Percentiles rank a stretch among this genome's conserved stretches.
These are phyloP conservation scores for Harpagifer antarcticus DNA, from an alignment of 2,797 vertebrate genomes.

Conservation along the genomic window DNA sequence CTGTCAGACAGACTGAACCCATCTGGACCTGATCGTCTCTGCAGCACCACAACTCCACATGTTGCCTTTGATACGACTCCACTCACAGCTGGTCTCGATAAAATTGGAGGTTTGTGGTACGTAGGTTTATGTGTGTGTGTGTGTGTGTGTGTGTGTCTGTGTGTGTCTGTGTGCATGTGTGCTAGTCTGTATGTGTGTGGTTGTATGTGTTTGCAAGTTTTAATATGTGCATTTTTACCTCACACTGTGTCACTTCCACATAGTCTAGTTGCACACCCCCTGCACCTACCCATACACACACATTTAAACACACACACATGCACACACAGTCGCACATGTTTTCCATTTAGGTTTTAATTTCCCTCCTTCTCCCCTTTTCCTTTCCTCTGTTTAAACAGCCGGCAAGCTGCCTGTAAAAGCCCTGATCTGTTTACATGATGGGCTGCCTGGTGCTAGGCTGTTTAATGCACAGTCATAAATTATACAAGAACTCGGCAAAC, in stretches of 20 bases:
- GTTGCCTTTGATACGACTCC: constrained; percentile 89
- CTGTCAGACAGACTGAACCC: constrained; percentile 72
- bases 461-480: constrained; percentile 82
- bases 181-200: constrained; percentile 63
- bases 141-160: constrained; percentile 31
- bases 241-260: constrained; percentile 90
- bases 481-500: constrained; percentile 77
- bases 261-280: constrained; percentile 80
- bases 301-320: constrained; percentile 24
- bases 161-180: constrained; percentile 13
- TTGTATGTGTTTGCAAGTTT: constrained; percentile 59
- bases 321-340: constrained; percentile 76
- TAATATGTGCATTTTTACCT: constrained; percentile 63
- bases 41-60: constrained; percentile 91
- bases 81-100: constrained; percentile 91
- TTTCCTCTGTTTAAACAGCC: constrained; percentile 85
- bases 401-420: constrained; percentile 78
- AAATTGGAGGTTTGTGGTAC: constrained; percentile 77
- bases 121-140: constrained; percentile 53
- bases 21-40: constrained; percentile 95
- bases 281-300: constrained; percentile 1
- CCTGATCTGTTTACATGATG: constrained; percentile 83
- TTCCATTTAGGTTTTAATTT: constrained; percentile 91
- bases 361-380: constrained; percentile 91
- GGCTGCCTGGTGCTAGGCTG: constrained; percentile 80